phyloP scores from a whole-genome alignment of 2,113 vertebrate species.

The Equus przewalskii region DNA sequence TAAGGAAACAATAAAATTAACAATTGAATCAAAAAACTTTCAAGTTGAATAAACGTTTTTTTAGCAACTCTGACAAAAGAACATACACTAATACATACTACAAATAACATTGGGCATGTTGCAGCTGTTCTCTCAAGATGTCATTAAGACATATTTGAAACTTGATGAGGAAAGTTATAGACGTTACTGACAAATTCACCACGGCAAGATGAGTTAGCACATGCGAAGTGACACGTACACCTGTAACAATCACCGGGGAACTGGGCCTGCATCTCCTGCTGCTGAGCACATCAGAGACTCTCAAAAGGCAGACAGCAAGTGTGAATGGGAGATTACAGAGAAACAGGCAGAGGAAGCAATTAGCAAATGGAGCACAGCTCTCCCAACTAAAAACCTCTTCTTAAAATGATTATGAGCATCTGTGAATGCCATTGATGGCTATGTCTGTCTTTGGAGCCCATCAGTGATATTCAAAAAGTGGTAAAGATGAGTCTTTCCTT shows the following conservation, averaged over 20 bases:
- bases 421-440: slow-evolving; percentile 24
- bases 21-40: slow-evolving; percentile 36
- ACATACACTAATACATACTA: neutral
- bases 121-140: neutral
- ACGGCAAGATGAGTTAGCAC: neutral
- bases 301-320: slow-evolving; percentile 45
- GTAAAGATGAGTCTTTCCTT: slow-evolving; percentile 52
- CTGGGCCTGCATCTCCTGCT: slow-evolving; percentile 23
- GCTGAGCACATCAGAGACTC: slow-evolving; percentile 55
- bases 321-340: slow-evolving; percentile 68
- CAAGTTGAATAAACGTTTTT: slow-evolving; percentile 13
- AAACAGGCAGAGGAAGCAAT: slow-evolving; percentile 73
- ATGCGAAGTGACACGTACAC: neutral
- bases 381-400: slow-evolving; percentile 58
- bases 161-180: neutral
- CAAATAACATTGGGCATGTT: neutral
- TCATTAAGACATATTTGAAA: slow-evolving; percentile 9
- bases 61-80: slow-evolving; percentile 11
- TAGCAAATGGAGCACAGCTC: slow-evolving; percentile 71
- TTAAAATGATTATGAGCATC: slow-evolving; percentile 72
- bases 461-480: slow-evolving; percentile 67
- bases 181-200: neutral
- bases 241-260: slow-evolving; percentile 20
- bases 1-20: neutral
- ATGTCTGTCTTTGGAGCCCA: slow-evolving; percentile 68